phyloP scores from a whole-genome alignment of 2,113 vertebrate genomes.

The Oryzias curvinotus region DNA sequence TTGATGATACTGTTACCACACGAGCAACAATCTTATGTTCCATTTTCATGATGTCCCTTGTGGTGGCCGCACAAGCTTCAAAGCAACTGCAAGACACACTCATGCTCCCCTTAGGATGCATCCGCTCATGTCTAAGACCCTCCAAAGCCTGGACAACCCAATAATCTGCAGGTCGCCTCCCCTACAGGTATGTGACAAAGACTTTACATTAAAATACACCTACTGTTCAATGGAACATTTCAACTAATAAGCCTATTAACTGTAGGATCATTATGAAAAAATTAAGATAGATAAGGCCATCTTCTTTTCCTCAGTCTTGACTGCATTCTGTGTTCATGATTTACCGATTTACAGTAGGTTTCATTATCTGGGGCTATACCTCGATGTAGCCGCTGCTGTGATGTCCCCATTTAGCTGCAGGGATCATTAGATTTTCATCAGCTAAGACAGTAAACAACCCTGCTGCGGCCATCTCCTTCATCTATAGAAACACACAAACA shows the following conservation, averaged over 20 bases:
- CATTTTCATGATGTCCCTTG: too few relatives aligned
- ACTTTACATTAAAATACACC: slow-evolving; percentile 11
- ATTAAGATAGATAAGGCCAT: slow-evolving; percentile 22
- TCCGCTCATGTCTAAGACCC: too few relatives aligned
- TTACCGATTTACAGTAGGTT: slow-evolving; percentile 25
- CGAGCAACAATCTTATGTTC: too few relatives aligned
- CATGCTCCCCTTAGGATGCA: too few relatives aligned
- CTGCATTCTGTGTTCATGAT: slow-evolving; percentile 20
- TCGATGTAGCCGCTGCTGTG: slow-evolving; percentile 42
- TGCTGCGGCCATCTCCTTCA: slow-evolving; percentile 24
- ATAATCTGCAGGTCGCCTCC: too few relatives aligned
- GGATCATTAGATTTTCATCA: slow-evolving; percentile 58
- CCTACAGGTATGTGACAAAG: neutral
- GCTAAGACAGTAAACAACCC: slow-evolving; percentile 57
- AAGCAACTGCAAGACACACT: too few relatives aligned
- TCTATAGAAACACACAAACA: slow-evolving; percentile 39
- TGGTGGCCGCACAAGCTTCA: too few relatives aligned
- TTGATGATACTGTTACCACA: too few relatives aligned
- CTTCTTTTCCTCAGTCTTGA: slow-evolving; percentile 22
- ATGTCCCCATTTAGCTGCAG: slow-evolving; percentile 47
- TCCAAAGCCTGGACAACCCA: too few relatives aligned
- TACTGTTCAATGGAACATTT: slow-evolving; percentile 19
- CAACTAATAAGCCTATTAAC: slow-evolving; percentile 39
- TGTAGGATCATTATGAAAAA: slow-evolving; percentile 24
- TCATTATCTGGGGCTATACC: slow-evolving; percentile 23